These are phyloP conservation scores for Pollenia griseotomentosa DNA, from an alignment of 2,888 invertebrate genomes.

Conservation along the genomic window DNA sequence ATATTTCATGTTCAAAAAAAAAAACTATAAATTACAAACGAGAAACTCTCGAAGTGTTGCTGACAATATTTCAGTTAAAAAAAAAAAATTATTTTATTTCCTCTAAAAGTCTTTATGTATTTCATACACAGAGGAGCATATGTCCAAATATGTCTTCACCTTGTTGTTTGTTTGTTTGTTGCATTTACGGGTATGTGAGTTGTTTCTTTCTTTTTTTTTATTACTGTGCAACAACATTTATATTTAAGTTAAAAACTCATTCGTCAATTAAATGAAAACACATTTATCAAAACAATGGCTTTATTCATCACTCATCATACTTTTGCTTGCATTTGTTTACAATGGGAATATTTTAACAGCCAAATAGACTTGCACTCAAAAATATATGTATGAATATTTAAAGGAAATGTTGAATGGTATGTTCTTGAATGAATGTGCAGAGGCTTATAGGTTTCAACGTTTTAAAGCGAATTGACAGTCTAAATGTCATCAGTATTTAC, in stretches of 20 bases:
- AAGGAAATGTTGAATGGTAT: slow-evolving; percentile 37
- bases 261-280: slow-evolving; percentile 82
- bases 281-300: slow-evolving; percentile 81
- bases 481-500: slow-evolving; percentile 38
- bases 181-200: not conserved
- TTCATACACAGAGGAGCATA: not conserved
- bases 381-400: not conserved
- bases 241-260: slow-evolving; percentile 80
- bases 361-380: not conserved
- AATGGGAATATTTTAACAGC: slow-evolving; percentile 32
- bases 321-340: slow-evolving; percentile 44
- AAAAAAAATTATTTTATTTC: not conserved
- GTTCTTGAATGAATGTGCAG: slow-evolving; percentile 16
- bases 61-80: slow-evolving; percentile 6
- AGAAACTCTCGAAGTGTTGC: not conserved
- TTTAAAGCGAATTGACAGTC: slow-evolving; percentile 35
- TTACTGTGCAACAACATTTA: slow-evolving; percentile 65
- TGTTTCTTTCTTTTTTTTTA: slow-evolving; percentile 22
- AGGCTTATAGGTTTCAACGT: slow-evolving; percentile 17
- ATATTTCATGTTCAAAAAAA: not conserved
- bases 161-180: slow-evolving; percentile 23
- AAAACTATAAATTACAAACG: slow-evolving; percentile 25
- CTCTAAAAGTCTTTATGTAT: slow-evolving; percentile 32
- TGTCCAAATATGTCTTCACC: slow-evolving; percentile 46
- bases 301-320: slow-evolving; percentile 71